A percentile compares a stretch with the other conserved stretches of the same genome.
phyloP scores from a whole-genome alignment of 2,888 invertebrate species.

The Agrochola litura region DNA sequence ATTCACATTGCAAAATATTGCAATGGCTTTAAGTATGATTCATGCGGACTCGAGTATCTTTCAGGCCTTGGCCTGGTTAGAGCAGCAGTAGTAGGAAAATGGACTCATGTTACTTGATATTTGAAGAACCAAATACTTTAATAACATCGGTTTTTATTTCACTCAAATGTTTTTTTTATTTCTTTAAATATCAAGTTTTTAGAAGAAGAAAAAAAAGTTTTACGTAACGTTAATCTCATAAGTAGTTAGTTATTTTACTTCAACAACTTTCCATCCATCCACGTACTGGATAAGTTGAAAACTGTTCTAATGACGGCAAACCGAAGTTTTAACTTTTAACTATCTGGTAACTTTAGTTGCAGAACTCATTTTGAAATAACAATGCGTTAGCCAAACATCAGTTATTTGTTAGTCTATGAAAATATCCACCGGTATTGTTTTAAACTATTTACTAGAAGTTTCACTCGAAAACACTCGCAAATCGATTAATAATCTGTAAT shows the following conservation, averaged over 20 bases:
- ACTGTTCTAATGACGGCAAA: conserved; percentile 1
- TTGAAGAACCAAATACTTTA: neutral
- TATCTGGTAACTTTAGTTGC: neutral
- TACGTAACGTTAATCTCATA: neutral
- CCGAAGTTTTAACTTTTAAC: neutral
- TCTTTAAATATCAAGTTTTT: neutral
- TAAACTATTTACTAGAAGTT: neutral
- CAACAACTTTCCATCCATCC: neutral
- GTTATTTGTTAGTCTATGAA: neutral
- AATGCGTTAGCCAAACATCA: neutral
- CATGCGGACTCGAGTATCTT: conserved; percentile 36
- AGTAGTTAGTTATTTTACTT: neutral
- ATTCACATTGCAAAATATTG: conserved; percentile 60
- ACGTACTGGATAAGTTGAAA: neutral
- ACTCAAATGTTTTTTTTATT: neutral
- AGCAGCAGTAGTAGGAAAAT: conserved; percentile 32
- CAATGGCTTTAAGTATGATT: conserved; percentile 55
- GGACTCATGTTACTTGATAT: neutral
- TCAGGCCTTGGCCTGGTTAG: conserved; percentile 16
- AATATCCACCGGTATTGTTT: neutral
- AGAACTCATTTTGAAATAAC: conserved; percentile 11
- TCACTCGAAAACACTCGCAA: neutral
- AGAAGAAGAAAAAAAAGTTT: neutral
- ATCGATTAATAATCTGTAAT: neutral
- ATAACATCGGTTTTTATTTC: neutral